Conservation (phyloP, 2,113 vertebrate species). For the Tragulus kanchil region DNA sequence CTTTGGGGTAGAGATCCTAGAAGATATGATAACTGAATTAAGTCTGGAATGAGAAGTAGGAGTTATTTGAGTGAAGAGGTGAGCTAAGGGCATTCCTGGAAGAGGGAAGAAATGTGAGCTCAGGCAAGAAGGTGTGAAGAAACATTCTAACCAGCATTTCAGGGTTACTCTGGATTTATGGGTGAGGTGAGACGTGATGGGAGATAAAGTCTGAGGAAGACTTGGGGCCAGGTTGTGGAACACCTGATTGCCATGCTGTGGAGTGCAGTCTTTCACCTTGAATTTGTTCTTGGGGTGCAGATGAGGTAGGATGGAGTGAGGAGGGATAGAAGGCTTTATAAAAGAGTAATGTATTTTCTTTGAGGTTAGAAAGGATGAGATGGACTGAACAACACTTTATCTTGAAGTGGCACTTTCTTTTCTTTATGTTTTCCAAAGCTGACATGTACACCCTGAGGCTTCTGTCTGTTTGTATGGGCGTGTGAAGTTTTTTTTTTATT, state of each 20-base stretch:
- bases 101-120: background rate
- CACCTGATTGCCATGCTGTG: background rate
- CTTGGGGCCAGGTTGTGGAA: background rate
- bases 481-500: slow-evolving; percentile 61
- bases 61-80: background rate
- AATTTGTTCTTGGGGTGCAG: background rate
- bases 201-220: slow-evolving; percentile 4
- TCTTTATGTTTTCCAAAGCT: slow-evolving; percentile 58
- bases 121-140: background rate
- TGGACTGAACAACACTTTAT: slow-evolving; percentile 50
- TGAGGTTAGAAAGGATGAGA: slow-evolving; percentile 24
- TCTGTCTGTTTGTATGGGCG: slow-evolving; percentile 49
- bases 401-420: slow-evolving; percentile 57
- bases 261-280: background rate
- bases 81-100: background rate
- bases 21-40: background rate
- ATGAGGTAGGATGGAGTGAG: background rate
- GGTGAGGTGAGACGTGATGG: background rate
- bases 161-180: background rate
- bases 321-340: background rate
- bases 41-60: background rate
- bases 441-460: slow-evolving; percentile 50
- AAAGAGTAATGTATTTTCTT: background rate
- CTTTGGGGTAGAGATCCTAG: background rate
- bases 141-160: background rate